Conservation (phyloP, 2,797 vertebrate species). For the Sebastes steindachneri region DNA sequence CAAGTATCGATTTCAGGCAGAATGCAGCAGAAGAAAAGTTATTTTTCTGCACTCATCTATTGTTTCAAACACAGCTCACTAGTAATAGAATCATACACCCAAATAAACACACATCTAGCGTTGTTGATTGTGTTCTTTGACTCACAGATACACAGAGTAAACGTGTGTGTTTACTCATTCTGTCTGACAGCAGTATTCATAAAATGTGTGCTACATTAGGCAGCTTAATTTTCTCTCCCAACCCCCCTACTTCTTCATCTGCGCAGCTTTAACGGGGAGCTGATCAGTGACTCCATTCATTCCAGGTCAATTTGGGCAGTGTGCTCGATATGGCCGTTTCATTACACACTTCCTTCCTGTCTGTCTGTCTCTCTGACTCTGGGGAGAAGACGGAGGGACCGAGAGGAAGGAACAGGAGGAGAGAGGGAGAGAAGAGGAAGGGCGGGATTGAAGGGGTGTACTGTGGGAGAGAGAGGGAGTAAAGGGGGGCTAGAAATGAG, state of each 20-base stretch:
- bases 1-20: conserved; percentile 18
- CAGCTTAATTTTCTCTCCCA: conserved; percentile 3
- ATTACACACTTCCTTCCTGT: conserved; percentile 77
- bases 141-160: neutral
- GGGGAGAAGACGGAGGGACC: conserved; percentile 21
- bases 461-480: neutral
- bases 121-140: neutral
- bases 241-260: conserved; percentile 20
- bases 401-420: conserved; percentile 30
- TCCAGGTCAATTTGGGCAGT: conserved; percentile 75
- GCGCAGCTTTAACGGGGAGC: conserved; percentile 43
- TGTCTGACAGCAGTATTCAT: conserved; percentile 4
- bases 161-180: neutral
- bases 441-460: neutral
- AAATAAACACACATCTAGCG: neutral
- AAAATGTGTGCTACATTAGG: conserved; percentile 10
- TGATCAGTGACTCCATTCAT: conserved; percentile 79
- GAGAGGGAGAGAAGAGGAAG: conserved; percentile 13
- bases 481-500: conserved; percentile 15
- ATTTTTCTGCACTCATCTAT: neutral
- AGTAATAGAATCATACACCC: neutral
- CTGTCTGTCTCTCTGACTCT: conserved; percentile 52
- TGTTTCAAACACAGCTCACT: neutral
- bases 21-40: neutral
- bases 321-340: conserved; percentile 70